These are phyloP conservation scores for Nephrocerus scutellatus DNA, from an alignment of 2,888 invertebrate species.

Conservation along the genomic window DNA sequence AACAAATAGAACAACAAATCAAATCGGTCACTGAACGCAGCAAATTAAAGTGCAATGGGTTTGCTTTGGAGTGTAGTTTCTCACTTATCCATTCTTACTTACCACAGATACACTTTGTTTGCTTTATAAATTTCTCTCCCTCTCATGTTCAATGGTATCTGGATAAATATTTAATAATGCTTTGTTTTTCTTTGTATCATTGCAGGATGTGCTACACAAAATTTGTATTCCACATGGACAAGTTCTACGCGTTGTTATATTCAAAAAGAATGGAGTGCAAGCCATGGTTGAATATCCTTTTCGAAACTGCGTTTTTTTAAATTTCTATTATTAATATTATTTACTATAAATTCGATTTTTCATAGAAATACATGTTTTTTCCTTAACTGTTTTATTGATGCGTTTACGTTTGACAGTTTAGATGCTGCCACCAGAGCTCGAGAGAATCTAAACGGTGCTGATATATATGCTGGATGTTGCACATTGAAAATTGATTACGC, in stretches of 20 bases:
- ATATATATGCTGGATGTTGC: conserved; percentile 99
- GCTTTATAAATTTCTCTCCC: too few species aligned
- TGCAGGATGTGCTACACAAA: conserved; percentile 96
- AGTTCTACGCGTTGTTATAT: conserved; percentile 95
- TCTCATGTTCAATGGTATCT: too few species aligned
- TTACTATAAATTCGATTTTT: conserved; percentile 3
- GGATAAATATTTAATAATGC: conserved; percentile 8
- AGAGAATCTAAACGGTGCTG: conserved; percentile 92
- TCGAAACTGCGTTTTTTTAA: conserved; percentile 37
- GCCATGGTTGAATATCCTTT: conserved; percentile 99
- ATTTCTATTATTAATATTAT: conserved; percentile 3
- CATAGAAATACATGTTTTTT: conserved; percentile 27
- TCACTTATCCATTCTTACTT: too few species aligned
- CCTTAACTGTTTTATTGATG: conserved; percentile 52
- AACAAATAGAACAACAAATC: too few species aligned
- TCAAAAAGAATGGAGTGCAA: conserved; percentile 97
- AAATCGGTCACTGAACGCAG: too few species aligned
- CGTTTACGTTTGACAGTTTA: conserved; percentile 75
- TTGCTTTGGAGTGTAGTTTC: too few species aligned
- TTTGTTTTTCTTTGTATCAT: conserved; percentile 48
- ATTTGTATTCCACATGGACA: conserved; percentile 93
- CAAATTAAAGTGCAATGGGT: too few species aligned
- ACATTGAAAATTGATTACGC: conserved; percentile 98
- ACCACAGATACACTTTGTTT: too few species aligned
- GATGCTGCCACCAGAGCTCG: conserved; percentile 93